Evolutionary conservation across 2,113 vertebrate genomes (phyloP), one percentile per base, ranked within the genome.

Genomic region (Poeciliopsis turrubarensis): DNA sequence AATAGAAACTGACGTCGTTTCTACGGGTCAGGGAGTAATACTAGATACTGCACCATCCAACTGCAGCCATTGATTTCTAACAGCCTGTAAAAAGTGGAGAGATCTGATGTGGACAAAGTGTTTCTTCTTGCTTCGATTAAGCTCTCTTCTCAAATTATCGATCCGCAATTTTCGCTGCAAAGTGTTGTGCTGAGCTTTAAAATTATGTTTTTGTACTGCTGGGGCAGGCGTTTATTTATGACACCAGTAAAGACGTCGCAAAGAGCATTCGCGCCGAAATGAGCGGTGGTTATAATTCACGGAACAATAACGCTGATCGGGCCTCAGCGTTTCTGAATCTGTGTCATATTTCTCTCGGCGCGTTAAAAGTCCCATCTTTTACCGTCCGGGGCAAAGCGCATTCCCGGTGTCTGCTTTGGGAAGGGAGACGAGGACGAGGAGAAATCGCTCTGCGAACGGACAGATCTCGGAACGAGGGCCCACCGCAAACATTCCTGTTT

Each of bases 391-490:
- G 5, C 34, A 62, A 79, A 73, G 31, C 17, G 4, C 1, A 17
- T n/a, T 65, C 37, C 31, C 34, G 9, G 1, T 2, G 51, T 57
- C 22, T 25, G 51, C 22, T 57, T 57, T 0, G 8, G 64, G 34
- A 37, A 69, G 61, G 68, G 19, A 77, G 32, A 65, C 62, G 17
- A 86, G 73, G 51, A 34, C 41, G 30, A 0, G 70, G 68, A 78
- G 65, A 82, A 79, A 83, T 72, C 73, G 60, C 51, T 80, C 66
- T 73, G 69, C 3, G 0, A 61, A 62, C 26, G 72, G 71, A 54
- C 69, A 60, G 70, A 54, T 60, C 37, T 34, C 27, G 44, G n/a
- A 11, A 1, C 70, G 60, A 77, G 67, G 37, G 9, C 51, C 51
- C 57, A 5, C 57, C 1, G 0, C 25, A 63, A 79, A 75, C 32